Conservation (phyloP, 2,113 vertebrate species). For the Diadophis punctatus region DNA sequence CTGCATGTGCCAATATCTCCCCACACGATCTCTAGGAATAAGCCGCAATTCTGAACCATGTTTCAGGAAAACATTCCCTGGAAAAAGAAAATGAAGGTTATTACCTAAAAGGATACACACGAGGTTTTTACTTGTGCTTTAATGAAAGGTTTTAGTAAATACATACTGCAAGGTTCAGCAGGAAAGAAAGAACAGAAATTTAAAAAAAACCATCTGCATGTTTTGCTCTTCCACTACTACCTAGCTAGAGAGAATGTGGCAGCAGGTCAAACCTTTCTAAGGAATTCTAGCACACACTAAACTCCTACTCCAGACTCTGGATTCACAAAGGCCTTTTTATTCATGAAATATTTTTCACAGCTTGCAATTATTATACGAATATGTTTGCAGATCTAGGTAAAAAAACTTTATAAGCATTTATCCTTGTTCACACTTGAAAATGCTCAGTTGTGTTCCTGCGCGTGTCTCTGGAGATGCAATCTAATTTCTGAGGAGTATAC, state of each 20-base stretch:
- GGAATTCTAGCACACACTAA: neutral
- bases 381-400: too few relatives aligned
- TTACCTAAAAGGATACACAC: neutral
- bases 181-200: neutral
- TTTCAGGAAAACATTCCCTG: slow-evolving; percentile 80
- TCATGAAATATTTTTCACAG: neutral
- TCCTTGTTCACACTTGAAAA: neutral
- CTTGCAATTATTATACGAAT: too few relatives aligned
- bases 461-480: neutral
- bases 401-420: neutral
- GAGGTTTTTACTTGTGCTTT: neutral
- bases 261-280: neutral
- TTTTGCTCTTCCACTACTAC: neutral
- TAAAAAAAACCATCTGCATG: neutral
- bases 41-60: slow-evolving; percentile 76
- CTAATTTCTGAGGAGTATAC: neutral
- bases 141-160: neutral
- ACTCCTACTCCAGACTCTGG: neutral
- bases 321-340: neutral
- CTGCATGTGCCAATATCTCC: slow-evolving; percentile 54
- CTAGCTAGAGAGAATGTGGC: neutral
- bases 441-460: neutral
- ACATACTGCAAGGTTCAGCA: neutral
- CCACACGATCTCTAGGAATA: slow-evolving; percentile 79
- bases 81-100: slow-evolving; percentile 14